These are phyloP conservation scores for Plagiodera versicolora DNA, from an alignment of 2,888 invertebrate species.

Conservation along the genomic window DNA sequence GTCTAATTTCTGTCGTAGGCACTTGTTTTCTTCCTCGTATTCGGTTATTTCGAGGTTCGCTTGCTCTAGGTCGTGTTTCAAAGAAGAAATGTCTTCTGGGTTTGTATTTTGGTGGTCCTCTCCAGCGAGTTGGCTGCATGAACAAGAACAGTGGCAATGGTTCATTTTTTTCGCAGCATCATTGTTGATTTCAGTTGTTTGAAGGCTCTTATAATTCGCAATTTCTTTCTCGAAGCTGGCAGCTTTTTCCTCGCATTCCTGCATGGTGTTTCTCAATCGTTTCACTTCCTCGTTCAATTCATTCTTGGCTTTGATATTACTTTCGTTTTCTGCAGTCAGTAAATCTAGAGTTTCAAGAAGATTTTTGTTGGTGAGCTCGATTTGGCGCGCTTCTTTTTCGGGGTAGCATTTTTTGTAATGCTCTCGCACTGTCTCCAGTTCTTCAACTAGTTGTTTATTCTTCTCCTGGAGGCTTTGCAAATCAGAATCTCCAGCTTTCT, in stretches of 20 bases:
- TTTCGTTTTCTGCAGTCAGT: constrained; percentile 15
- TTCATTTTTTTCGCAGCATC: too few relatives aligned
- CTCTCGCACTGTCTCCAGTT: not conserved
- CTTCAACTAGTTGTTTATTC: constrained; percentile 6
- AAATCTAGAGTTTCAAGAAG: constrained; percentile 11
- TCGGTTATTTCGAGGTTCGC: constrained; percentile 23
- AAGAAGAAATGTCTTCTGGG: constrained; percentile 9
- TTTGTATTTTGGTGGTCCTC: too few relatives aligned
- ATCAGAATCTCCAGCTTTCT: not conserved
- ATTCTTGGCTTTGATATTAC: constrained; percentile 12
- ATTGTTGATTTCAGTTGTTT: not conserved
- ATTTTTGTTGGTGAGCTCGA: constrained; percentile 3
- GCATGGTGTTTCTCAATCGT: not conserved
- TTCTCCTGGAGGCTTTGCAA: not conserved
- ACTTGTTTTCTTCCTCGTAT: constrained; percentile 30
- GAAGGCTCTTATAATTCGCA: not conserved
- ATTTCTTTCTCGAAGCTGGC: constrained; percentile 13
- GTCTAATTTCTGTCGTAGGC: constrained; percentile 22
- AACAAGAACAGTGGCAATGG: too few relatives aligned
- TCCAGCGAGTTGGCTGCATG: too few relatives aligned
- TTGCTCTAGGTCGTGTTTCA: constrained; percentile 17
- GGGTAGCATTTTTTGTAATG: constrained; percentile 6
- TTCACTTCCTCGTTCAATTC: constrained; percentile 3
- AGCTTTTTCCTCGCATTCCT: too few relatives aligned
- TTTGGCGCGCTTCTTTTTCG: constrained; percentile 2